Evolutionary conservation across 2,113 vertebrate species (phyloP), one percentile per base, ranked within the genome.

Genomic region (Protobothrops flavoviridis): DNA sequence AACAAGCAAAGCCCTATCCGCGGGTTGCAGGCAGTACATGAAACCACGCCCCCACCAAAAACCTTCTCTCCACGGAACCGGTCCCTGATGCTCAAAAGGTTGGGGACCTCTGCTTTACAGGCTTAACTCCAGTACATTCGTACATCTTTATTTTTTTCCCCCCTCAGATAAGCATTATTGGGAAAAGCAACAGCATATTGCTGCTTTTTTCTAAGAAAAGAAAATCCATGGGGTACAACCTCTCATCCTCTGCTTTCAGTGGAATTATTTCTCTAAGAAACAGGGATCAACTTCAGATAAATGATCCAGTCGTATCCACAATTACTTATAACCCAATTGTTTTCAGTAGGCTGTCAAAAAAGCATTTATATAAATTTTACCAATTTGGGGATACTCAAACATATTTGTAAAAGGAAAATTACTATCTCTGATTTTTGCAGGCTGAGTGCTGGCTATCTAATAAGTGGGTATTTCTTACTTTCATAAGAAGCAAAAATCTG

Each of bases 401-500:
- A 15, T 5, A 13, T 64, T 87, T n/a, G 50, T 24, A 39, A 91
- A 43, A 52, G 10, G 12, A 81, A 81, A 93, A 92, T 2, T 33
- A 89, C 9, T 39, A 10, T 33, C 69, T 21, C 4, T 11, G 0
- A 33, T 50, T 94, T 94, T 39, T 91, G 69, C 20, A 87, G 43
- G 69, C 85, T 57, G 0, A 56, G 5, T 90, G 23, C 43, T 93
- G 50, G 81, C 13, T 86, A 50, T 0, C 1, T 92, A 21, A 26
- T 57, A n/a, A 29, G n/a, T 85, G 57, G 33, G 13, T 21, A 89
- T 53, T 53, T 89, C 33, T 29, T 88, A 5, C 29, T 81, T 33
- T n/a, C 45, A 61, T 48, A 56, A 93, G 93, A 94, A 93, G 39
- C 61, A 91, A 95, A 94, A 92, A 81, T 88, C 0, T 50, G 92